phyloP scores from a whole-genome alignment of 2,113 vertebrate species.

The Callaeas wilsoni region DNA sequence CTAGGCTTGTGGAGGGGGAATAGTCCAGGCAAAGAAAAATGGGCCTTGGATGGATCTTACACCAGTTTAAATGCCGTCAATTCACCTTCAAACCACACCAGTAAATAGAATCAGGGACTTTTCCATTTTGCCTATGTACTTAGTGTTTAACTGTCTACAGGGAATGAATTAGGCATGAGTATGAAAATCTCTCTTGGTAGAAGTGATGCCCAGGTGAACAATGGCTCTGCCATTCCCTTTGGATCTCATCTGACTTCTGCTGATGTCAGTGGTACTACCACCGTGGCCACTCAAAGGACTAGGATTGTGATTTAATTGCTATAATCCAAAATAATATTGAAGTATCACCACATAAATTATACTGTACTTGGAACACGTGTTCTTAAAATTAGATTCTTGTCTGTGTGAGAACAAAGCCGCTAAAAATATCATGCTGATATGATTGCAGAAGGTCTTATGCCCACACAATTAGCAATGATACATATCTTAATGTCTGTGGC shows the following conservation, averaged over 20 bases:
- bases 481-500: not conserved
- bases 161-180: not conserved
- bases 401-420: not conserved
- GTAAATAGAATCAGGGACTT: not conserved
- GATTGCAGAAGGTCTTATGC: not conserved
- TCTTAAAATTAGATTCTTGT: not conserved
- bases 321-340: not conserved
- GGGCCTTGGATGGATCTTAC: not conserved
- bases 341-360: not conserved
- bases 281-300: not conserved
- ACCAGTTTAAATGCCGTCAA: not conserved
- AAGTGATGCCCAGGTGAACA: not conserved
- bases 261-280: not conserved
- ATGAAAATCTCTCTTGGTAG: not conserved
- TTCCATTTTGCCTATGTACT: not conserved
- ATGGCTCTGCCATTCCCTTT: not conserved
- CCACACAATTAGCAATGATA: not conserved
- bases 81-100: not conserved
- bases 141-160: not conserved
- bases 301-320: not conserved
- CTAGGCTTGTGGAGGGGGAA: not conserved
- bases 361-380: not conserved
- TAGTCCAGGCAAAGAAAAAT: not conserved
- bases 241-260: not conserved
- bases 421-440: not conserved